Percentiles rank a stretch among this genome's conserved stretches.
phyloP scores from a whole-genome alignment of 2,113 vertebrate genomes.

The Cettia cetti region DNA sequence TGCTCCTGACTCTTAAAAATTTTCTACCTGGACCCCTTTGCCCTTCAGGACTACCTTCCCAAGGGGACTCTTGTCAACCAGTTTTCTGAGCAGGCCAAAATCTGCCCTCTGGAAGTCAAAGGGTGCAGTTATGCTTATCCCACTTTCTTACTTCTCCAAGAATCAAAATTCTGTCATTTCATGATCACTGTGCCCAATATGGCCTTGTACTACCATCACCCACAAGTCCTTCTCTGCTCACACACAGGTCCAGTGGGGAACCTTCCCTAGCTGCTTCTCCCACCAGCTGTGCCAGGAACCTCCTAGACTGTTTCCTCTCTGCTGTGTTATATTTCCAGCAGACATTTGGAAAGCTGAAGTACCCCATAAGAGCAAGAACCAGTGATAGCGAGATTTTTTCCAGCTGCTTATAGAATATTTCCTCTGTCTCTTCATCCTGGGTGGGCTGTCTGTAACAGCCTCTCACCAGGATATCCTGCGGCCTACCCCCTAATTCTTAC shows the following conservation, averaged over 20 bases:
- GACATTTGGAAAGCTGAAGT: background rate
- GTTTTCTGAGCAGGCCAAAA: background rate
- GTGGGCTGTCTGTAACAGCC: background rate
- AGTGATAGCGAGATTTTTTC: background rate
- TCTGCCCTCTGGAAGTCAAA: background rate
- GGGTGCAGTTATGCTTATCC: background rate
- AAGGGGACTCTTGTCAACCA: background rate
- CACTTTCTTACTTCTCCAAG: background rate
- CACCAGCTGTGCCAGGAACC: background rate
- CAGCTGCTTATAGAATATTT: background rate
- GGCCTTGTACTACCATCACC: background rate
- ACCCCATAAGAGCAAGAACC: background rate
- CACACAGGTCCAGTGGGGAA: accelerated
- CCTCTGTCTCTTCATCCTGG: background rate
- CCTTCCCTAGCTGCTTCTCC: background rate
- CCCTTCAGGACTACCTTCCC: background rate
- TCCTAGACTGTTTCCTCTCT: background rate
- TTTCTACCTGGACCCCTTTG: background rate
- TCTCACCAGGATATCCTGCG: background rate
- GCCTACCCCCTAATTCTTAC: background rate
- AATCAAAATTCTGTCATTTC: background rate
- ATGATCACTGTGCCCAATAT: background rate
- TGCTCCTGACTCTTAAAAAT: background rate
- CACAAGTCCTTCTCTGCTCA: background rate
- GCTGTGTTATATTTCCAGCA: background rate